Evolutionary conservation across 1,140 invertebrate species (phyloP).

Genomic region (Drosophila murphyi): DNA sequence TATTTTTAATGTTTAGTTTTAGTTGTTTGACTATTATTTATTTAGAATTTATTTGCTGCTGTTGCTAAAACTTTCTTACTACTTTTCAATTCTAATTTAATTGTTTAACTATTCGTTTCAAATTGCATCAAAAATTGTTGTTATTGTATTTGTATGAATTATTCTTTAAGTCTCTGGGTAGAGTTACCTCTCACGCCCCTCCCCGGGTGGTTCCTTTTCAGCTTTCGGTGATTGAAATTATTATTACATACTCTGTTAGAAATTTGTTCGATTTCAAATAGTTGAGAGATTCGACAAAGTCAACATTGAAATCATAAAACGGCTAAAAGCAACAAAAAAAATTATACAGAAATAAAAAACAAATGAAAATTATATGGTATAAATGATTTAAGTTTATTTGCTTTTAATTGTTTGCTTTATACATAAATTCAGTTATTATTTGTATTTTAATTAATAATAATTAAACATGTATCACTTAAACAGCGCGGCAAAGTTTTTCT

Average conservation of each 20-base stretch:
- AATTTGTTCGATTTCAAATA: constrained; percentile 16
- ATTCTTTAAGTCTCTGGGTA: constrained; percentile 15
- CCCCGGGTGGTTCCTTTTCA: constrained; percentile 25
- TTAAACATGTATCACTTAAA: constrained; percentile 77
- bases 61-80: constrained; percentile 54
- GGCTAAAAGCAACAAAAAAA: background rate
- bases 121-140: constrained; percentile 48
- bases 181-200: constrained; percentile 1
- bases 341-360: constrained; percentile 21
- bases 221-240: constrained; percentile 5
- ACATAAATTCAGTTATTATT: constrained; percentile 79
- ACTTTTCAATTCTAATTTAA: constrained; percentile 47
- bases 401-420: constrained; percentile 59
- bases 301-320: constrained; percentile 21
- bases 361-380: constrained; percentile 49
- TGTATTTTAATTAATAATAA: constrained; percentile 48
- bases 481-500: constrained; percentile 63
- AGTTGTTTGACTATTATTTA: constrained; percentile 42
- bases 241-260: background rate
- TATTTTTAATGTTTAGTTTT: constrained; percentile 46
- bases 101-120: constrained; percentile 49
- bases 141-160: constrained; percentile 41
- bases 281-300: constrained; percentile 10
- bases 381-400: constrained; percentile 73
- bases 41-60: constrained; percentile 58